Conservation (phyloP, 2,888 invertebrate genomes). For the Sialis fuliginosa region DNA sequence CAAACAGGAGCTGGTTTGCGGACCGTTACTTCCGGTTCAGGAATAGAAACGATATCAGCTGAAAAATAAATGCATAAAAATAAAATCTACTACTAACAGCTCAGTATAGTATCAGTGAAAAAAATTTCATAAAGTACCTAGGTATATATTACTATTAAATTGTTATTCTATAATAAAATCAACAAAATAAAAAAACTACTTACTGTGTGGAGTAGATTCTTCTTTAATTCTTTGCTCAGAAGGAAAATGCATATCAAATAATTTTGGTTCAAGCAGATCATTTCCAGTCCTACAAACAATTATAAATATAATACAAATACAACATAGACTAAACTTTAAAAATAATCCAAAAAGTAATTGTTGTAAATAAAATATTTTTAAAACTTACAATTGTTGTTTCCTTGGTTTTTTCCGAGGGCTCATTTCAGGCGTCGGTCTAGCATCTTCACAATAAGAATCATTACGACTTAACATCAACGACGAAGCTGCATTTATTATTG, state of each 20-base stretch:
- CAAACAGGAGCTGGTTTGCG: conserved; percentile 27
- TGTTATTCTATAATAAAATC: background rate
- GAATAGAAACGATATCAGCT: conserved; percentile 1
- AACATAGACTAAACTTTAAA: background rate
- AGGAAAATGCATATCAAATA: conserved; percentile 40
- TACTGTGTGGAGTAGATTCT: conserved; percentile 22
- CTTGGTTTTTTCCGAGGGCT: conserved; percentile 82
- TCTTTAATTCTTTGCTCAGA: conserved; percentile 32
- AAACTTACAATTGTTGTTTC: conserved; percentile 68
- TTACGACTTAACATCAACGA: conserved; percentile 13
- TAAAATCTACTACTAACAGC: background rate
- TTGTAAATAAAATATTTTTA: background rate
- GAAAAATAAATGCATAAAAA: background rate
- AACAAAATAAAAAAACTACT: background rate
- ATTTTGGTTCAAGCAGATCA: conserved; percentile 30
- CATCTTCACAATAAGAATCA: conserved; percentile 22
- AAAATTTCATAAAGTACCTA: no score
- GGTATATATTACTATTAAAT: background rate
- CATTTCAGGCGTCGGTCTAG: conserved; percentile 37
- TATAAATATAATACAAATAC: background rate
- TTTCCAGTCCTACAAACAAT: conserved; percentile 28
- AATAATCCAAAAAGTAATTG: background rate
- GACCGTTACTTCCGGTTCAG: conserved; percentile 16
- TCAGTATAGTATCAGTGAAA: background rate
- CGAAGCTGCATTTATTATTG: conserved; percentile 13